phyloP scores from a whole-genome alignment of 1,140 invertebrate genomes.

The Drosophila kepulauana region DNA sequence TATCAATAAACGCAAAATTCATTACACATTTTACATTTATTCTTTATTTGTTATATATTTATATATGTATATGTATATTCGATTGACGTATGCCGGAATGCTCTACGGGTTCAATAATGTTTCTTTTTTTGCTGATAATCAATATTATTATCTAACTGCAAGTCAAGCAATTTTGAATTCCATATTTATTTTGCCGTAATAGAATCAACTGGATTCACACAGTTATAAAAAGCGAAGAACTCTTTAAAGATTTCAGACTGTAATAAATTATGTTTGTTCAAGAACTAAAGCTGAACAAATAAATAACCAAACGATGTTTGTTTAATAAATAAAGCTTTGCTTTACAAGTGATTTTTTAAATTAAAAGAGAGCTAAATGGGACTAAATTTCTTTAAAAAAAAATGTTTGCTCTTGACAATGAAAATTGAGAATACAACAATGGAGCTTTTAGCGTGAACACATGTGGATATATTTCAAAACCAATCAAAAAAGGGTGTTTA shows the following conservation, averaged over 20 bases:
- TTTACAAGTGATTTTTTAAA: too few relatives aligned
- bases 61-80: background rate
- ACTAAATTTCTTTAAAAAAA: too few relatives aligned
- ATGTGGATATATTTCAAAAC: too few relatives aligned
- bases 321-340: too few relatives aligned
- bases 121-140: conserved; percentile 45
- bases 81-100: conserved; percentile 45
- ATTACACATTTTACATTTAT: conserved; percentile 15
- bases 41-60: conserved; percentile 12
- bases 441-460: too few relatives aligned
- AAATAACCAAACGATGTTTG: too few relatives aligned
- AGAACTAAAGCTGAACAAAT: too few relatives aligned
- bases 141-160: conserved; percentile 53
- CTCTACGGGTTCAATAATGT: conserved; percentile 35
- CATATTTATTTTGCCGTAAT: conserved; percentile 13
- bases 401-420: too few relatives aligned
- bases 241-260: background rate
- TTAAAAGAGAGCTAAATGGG: too few relatives aligned
- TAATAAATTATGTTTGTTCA: background rate
- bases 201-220: conserved; percentile 12
- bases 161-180: conserved; percentile 31
- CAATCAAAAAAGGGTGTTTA: too few relatives aligned
- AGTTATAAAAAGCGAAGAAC: too few relatives aligned
- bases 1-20: conserved; percentile 31
- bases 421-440: too few relatives aligned